Percentiles rank a stretch among this genome's conserved stretches.
Evolutionary conservation across 2,113 vertebrate genomes (phyloP).

Genomic region (Coryphaenoides rupestris): DNA sequence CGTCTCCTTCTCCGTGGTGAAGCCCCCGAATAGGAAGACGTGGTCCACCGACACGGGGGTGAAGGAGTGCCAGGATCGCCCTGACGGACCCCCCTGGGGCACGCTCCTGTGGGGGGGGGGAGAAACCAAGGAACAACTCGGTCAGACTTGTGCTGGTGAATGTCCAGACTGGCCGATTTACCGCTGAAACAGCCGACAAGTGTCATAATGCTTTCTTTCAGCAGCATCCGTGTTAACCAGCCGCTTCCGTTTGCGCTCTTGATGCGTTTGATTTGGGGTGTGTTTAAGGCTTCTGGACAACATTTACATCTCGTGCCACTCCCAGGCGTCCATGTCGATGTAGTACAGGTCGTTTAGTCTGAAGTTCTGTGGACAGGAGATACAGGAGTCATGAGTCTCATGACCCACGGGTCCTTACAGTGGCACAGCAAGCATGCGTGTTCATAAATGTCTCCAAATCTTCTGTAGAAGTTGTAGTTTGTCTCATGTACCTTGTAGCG

Average conservation of each 20-base stretch:
- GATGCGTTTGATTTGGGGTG: not conserved
- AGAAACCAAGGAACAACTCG: not conserved
- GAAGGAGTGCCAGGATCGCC: slow-evolving; percentile 94
- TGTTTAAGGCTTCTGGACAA: not conserved
- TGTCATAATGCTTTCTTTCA: too few relatives aligned
- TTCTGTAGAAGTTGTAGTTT: too few relatives aligned
- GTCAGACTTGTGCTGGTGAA: too few relatives aligned
- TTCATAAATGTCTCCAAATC: slow-evolving; percentile 1
- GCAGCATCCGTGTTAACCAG: too few relatives aligned
- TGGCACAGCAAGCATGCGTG: too few relatives aligned
- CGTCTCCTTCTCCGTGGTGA: slow-evolving; percentile 93
- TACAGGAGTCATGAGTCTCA: too few relatives aligned
- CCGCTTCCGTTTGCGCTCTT: too few relatives aligned
- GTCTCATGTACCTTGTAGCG: slow-evolving; percentile 82
- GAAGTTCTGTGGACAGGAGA: slow-evolving; percentile 72
- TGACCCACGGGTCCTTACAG: too few relatives aligned
- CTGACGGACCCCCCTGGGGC: slow-evolving; percentile 74
- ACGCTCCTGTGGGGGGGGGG: slow-evolving; percentile 53
- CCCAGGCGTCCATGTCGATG: slow-evolving; percentile 91
- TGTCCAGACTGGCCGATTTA: too few relatives aligned
- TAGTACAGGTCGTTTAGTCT: slow-evolving; percentile 92
- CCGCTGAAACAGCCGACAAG: too few relatives aligned
- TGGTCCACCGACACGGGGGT: slow-evolving; percentile 86
- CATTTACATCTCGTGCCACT: slow-evolving; percentile 91
- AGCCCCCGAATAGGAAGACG: slow-evolving; percentile 95